Evolutionary conservation across 92 coral and sea anemone species (phyloP).

Genomic region (Galaxea fascicularis): DNA sequence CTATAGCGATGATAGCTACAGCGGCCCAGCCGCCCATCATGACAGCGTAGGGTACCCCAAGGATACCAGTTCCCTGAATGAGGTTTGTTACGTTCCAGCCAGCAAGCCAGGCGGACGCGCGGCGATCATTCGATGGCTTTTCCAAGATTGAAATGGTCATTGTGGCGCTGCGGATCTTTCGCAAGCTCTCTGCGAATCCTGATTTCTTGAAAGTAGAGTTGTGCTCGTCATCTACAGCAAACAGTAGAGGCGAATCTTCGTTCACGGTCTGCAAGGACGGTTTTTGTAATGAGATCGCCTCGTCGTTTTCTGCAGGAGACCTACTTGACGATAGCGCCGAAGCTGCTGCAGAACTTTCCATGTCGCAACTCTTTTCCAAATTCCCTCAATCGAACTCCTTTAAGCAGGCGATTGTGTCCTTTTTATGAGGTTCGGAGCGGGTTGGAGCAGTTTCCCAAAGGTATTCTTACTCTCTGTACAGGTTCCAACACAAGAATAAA

Average conservation of each 20-base stretch:
- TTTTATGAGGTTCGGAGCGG: neutral
- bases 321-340: slow-evolving; percentile 1
- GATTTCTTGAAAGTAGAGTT: slow-evolving; percentile 32
- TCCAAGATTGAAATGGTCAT: slow-evolving; percentile 86
- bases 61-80: slow-evolving; percentile 90
- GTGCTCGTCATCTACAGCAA: slow-evolving; percentile 16
- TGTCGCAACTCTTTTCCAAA: neutral
- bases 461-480: neutral
- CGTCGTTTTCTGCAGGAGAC: slow-evolving; percentile 19
- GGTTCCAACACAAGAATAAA: neutral
- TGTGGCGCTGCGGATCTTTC: slow-evolving; percentile 70
- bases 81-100: slow-evolving; percentile 95
- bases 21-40: slow-evolving; percentile 94
- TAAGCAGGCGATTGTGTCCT: neutral
- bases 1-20: slow-evolving; percentile 73
- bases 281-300: slow-evolving; percentile 60
- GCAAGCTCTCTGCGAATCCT: slow-evolving; percentile 71
- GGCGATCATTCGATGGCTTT: slow-evolving; percentile 84
- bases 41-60: slow-evolving; percentile 91
- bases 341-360: slow-evolving; percentile 25
- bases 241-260: slow-evolving; percentile 71
- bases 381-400: neutral
- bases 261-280: slow-evolving; percentile 25
- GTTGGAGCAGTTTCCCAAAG: slow-evolving; percentile 2
- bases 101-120: slow-evolving; percentile 89